phyloP scores from a whole-genome alignment of 1,140 invertebrate species.

The Liolophura sinensis region DNA sequence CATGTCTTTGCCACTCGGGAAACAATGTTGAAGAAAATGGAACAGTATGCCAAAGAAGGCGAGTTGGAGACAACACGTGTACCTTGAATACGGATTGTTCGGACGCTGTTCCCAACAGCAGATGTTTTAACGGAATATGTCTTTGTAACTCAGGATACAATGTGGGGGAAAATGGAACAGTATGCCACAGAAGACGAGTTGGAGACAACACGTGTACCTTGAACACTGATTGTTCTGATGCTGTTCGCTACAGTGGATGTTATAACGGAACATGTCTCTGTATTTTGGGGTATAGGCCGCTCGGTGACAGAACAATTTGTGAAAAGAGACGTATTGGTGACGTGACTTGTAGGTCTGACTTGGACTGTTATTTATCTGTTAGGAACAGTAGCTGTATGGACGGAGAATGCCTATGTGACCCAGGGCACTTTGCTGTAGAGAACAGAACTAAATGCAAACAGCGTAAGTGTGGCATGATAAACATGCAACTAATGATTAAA shows the following conservation, averaged over 20 bases:
- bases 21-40: conserved; percentile 14
- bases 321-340: too few species aligned
- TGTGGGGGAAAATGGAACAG: conserved; percentile 3
- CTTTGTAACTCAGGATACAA: conserved; percentile 22
- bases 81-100: conserved; percentile 22
- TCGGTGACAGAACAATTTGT: too few species aligned
- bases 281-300: conserved; percentile 8
- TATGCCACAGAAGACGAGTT: conserved; percentile 13
- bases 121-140: conserved; percentile 20
- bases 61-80: conserved; percentile 26
- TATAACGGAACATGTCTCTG: conserved; percentile 13
- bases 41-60: conserved; percentile 18
- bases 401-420: too few species aligned
- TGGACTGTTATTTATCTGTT: too few species aligned
- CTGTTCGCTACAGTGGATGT: conserved; percentile 24
- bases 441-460: too few species aligned
- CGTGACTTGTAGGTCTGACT: too few species aligned
- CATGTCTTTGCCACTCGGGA: conserved; percentile 26
- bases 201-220: conserved; percentile 14
- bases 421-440: too few species aligned
- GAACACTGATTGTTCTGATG: conserved; percentile 20
- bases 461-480: too few species aligned
- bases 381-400: too few species aligned
- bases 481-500: too few species aligned
- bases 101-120: conserved; percentile 22